Evolutionary conservation across 2,888 invertebrate genomes (phyloP).

Genomic region (Aphodius granarius): DNA sequence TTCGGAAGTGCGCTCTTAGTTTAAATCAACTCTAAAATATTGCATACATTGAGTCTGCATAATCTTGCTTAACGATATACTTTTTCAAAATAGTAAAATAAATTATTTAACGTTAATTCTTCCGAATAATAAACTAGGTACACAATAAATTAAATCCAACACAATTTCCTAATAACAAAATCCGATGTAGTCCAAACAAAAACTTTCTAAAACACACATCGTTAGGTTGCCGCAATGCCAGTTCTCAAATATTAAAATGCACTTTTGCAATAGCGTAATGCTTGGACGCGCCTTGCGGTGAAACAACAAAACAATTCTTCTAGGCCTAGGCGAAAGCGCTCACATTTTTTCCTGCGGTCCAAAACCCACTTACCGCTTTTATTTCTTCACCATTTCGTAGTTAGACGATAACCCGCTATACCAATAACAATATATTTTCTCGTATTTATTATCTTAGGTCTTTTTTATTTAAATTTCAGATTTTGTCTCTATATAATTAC

Average conservation of each 20-base stretch:
- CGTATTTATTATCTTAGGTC: not conserved
- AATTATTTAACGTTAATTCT: too few species aligned
- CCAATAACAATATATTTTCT: not conserved
- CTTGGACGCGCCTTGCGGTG: not conserved
- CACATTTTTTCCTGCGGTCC: conserved; percentile 2
- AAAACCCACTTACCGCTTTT: not conserved
- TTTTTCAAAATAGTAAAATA: too few species aligned
- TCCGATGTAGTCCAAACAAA: not conserved
- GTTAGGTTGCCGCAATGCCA: not conserved
- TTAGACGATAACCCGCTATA: not conserved
- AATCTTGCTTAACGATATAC: too few species aligned
- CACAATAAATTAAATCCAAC: not conserved
- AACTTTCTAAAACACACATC: not conserved
- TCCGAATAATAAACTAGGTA: too few species aligned
- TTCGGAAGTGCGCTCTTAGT: too few species aligned
- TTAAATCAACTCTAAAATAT: too few species aligned
- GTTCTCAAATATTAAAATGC: not conserved
- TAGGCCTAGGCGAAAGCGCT: conserved; percentile 9
- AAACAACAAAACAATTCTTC: conserved; percentile 1
- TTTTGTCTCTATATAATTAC: too few species aligned
- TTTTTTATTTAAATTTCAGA: not conserved
- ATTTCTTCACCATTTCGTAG: not conserved
- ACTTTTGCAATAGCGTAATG: conserved; percentile 8
- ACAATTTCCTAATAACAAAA: not conserved
- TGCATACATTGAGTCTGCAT: too few species aligned